Percentiles rank a stretch among this genome's conserved stretches.
Conservation (phyloP, 1,140 invertebrate genomes). For the Antheraea pernyi region DNA sequence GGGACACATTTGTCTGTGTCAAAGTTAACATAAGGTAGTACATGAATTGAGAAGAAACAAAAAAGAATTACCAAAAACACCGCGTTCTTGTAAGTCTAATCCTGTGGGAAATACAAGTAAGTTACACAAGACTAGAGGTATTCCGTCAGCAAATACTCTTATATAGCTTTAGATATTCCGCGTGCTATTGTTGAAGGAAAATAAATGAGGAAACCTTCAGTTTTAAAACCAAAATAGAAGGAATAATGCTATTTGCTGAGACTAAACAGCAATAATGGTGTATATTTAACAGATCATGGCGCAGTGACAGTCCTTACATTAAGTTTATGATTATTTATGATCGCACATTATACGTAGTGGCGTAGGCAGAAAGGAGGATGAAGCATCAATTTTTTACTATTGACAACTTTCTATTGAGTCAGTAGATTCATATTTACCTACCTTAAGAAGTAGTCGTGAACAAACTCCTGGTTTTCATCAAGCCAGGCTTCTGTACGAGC, state of each 20-base stretch:
- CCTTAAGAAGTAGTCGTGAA: constrained; percentile 96
- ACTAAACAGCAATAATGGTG: too few species aligned
- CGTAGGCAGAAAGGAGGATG: too few species aligned
- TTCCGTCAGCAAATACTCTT: background rate
- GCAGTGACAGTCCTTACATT: too few species aligned
- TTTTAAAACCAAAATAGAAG: background rate
- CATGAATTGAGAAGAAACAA: background rate
- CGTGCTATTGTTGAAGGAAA: background rate
- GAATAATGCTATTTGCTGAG: too few species aligned
- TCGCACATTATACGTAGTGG: too few species aligned
- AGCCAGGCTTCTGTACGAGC: constrained; percentile 95
- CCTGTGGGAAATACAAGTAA: background rate
- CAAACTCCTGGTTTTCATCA: constrained; percentile 97
- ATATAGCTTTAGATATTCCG: background rate
- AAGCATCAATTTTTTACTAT: too few species aligned
- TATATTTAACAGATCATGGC: too few species aligned
- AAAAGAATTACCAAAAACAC: background rate
- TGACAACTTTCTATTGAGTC: too few species aligned
- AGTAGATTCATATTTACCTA: constrained; percentile 46
- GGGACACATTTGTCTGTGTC: background rate
- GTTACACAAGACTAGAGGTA: background rate
- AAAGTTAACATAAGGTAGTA: background rate
- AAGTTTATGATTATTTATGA: too few species aligned
- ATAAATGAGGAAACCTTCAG: background rate
- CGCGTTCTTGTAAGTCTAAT: background rate